Base-by-base conservation (phyloP, 2,797 vertebrate genomes). In the Thunnus albacares region DNA sequence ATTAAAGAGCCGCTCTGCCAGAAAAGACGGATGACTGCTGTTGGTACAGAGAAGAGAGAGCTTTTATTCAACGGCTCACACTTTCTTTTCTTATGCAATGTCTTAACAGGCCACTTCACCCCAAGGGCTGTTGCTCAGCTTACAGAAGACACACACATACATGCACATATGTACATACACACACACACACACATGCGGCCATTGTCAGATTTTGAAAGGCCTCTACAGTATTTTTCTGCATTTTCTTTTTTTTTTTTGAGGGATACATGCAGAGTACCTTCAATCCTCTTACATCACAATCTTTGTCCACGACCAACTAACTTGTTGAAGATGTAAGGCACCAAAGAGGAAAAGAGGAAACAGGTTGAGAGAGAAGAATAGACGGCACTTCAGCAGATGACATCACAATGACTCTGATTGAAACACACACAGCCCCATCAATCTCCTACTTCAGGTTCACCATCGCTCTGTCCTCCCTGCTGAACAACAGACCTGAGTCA, bases 11-110 rank as follows among this genome's bases (percentile, higher is more conserved):
- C 92, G 49, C 81, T 83, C 94, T 60, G 67, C 94, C 95, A 96
- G 95, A 97, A 96, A 92, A 94, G 95, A 97, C 94, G 90, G 92
- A 96, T 93, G 95, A 94, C 93, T 95, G 94, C 90, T 93, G 89
- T 90, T 87, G 92, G 92, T 94, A 89, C 93, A 94, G 92, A 94
- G 84, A 85, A 67, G 91, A 86, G 93, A 83, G 71, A 69, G 87
- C 84, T 81, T 88, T 87, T 71, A 89, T 93, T 93, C 89, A 81
- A 62, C 38, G 45, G 57, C 79, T 86, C 81, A 71, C 74, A 73
- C 81, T 87, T 89, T 85, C 95, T 95, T 96, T 96, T 96, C 94
- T 95, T 86, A 95, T 86, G 88, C 92, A 87, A 87, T 89, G 92
- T 94, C 91, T 84, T 82, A 91, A 92, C 74, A 82, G 81, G 86